Percentiles rank a stretch among this genome's conserved stretches.
These are phyloP conservation scores for Motacilla alba DNA, from an alignment of 2,113 vertebrate species.

Conservation along the genomic window DNA sequence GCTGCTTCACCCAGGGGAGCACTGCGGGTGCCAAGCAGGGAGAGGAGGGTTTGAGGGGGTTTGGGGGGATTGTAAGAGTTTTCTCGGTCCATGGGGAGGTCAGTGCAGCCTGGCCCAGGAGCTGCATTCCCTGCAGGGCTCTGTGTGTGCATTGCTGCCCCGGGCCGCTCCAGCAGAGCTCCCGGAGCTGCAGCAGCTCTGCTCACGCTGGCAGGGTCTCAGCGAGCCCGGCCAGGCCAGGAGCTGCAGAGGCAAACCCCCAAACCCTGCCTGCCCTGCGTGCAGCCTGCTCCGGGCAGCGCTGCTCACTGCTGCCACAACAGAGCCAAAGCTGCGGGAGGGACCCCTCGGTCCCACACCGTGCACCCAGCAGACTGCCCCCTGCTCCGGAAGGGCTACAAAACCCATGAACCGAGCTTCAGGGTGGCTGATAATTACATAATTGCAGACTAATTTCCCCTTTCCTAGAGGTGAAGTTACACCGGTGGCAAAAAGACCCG, in stretches of 20 bases:
- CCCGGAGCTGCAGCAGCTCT: neutral
- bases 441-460: conserved; percentile 35
- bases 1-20: neutral
- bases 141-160: neutral
- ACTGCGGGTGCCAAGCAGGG: neutral
- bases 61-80: too few species aligned
- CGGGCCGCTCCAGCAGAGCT: neutral
- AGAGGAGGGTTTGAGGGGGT: neutral
- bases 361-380: neutral
- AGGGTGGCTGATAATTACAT: conserved; percentile 4
- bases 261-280: neutral
- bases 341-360: accelerated
- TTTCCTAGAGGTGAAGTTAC: conserved; percentile 14
- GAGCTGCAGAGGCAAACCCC: neutral
- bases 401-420: neutral
- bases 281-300: neutral
- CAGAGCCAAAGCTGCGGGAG: neutral
- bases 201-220: neutral
- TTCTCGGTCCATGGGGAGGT: neutral
- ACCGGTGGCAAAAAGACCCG: neutral
- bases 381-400: neutral
- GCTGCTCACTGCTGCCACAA: accelerated
- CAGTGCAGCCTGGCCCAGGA: neutral
- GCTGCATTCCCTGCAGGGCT: neutral
- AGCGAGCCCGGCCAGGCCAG: accelerated